Base-by-base conservation (phyloP, 2,888 invertebrate species). In the Cartodere bifasciata region DNA sequence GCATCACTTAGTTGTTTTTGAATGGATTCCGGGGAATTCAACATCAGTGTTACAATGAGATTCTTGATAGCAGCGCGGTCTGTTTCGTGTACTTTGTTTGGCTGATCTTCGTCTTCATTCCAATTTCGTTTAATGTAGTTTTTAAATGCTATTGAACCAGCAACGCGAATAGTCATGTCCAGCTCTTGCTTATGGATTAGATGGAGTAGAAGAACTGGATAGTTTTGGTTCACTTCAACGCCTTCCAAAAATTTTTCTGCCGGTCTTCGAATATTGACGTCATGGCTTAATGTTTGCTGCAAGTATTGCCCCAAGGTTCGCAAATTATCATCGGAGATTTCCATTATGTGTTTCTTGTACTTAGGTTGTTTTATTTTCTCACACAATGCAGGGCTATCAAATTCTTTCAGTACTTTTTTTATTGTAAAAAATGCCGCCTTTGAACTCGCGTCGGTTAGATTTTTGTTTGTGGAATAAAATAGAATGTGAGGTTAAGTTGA, bases 101-200 rank as follows among this genome's bases (percentile, higher is more conserved):
- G 63, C 2, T 72, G 74, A 56, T 84, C 86, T 53, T 84, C 85
- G 35, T 67, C 63, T 65, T 66, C 70, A 49, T 74, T 73, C 98
- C 98, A 98, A 60, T 97, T 92, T 31, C 92, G 68, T 59, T 94
- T 95, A 13, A 95, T 75, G 54, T 82, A 95, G 57, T 99, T 99
- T 57, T 98, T 98, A 53, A 98, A 91, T 0, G 86, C 84, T 36
- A 99, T 81, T 6, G 95, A 84, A 13, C 91, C 88, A 4, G 91
- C 85, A 21, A 91, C 71, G 40, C 92, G 67, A 34, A 92, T 82
- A 2, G 82, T 83, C 52, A 80, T 64, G 40, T 87, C 84, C 23
- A 83, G 67, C 40, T 78, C 77, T 24, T 79, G 67, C 47, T 85
- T 87, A 48, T 88, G 85, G 34, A 97, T 76, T 7, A 95, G 67